Conservation (phyloP, 2,888 invertebrate species). For the Uropetala carovei region DNA sequence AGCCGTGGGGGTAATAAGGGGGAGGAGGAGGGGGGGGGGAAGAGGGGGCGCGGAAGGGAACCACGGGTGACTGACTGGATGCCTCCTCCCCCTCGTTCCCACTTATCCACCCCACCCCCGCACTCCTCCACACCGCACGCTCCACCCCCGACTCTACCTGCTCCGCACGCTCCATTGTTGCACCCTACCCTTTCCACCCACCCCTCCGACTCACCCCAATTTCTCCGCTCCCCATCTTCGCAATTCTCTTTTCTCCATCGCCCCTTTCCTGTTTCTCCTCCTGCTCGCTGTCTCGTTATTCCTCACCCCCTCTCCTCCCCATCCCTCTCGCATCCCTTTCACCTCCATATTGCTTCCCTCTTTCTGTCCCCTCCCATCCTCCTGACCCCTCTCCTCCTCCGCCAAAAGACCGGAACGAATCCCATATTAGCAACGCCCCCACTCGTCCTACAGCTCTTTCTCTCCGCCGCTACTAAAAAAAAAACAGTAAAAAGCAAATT, state of each 20-base stretch:
- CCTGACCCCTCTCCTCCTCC: background rate
- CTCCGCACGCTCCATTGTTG: slow-evolving; percentile 69
- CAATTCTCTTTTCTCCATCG: slow-evolving; percentile 65
- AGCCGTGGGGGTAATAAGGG: no score
- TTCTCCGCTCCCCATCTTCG: slow-evolving; percentile 26
- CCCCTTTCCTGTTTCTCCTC: slow-evolving; percentile 61
- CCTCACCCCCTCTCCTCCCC: slow-evolving; percentile 12
- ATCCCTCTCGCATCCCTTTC: slow-evolving; percentile 26
- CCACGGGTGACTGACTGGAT: slow-evolving; percentile 68
- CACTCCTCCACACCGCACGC: slow-evolving; percentile 71
- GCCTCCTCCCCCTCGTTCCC: slow-evolving; percentile 67
- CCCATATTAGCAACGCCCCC: background rate
- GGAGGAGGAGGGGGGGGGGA: background rate
- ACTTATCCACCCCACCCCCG: slow-evolving; percentile 66
- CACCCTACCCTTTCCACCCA: slow-evolving; percentile 64
- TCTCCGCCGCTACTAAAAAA: background rate
- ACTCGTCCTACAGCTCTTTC: background rate
- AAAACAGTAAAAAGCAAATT: no score
- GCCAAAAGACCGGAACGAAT: background rate
- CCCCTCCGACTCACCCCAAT: slow-evolving; percentile 49
- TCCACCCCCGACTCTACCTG: slow-evolving; percentile 67
- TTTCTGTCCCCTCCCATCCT: background rate
- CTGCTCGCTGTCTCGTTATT: slow-evolving; percentile 18
- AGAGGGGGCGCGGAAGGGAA: slow-evolving; percentile 68
- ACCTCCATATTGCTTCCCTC: background rate